These are phyloP conservation scores for Amiota mariae DNA, from an alignment of 2,888 invertebrate genomes.

Conservation along the genomic window DNA sequence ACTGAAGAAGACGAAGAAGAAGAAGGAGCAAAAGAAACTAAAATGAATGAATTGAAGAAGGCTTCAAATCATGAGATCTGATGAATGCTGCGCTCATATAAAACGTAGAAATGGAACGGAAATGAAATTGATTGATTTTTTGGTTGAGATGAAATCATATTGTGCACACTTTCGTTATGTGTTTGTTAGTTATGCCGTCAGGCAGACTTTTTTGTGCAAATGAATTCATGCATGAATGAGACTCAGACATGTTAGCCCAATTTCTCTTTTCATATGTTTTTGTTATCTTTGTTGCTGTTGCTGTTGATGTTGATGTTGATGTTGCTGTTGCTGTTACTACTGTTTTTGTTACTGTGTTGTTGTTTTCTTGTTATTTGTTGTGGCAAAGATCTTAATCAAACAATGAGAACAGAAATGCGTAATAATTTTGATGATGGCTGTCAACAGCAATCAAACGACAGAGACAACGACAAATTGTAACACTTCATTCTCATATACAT, in stretches of 20 bases:
- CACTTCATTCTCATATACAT: slow-evolving; percentile 45
- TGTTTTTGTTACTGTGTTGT: slow-evolving; percentile 18
- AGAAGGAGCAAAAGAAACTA: not conserved
- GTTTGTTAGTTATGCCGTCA: not conserved
- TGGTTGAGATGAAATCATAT: not conserved
- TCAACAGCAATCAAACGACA: slow-evolving; percentile 52
- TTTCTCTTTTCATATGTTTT: slow-evolving; percentile 48
- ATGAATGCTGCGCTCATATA: not conserved
- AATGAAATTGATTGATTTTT: slow-evolving; percentile 26
- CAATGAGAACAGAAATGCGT: no score
- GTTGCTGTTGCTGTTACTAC: slow-evolving; percentile 7
- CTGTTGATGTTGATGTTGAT: not conserved
- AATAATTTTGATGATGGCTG: slow-evolving; percentile 25
- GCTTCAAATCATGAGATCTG: not conserved
- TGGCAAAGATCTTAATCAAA: no score
- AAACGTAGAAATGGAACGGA: not conserved
- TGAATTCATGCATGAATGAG: not conserved
- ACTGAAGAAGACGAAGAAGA: not conserved
- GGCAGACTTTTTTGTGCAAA: not conserved
- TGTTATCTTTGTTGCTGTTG: slow-evolving; percentile 44
- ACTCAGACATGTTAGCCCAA: slow-evolving; percentile 7
- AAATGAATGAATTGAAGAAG: not conserved
- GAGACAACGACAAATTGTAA: slow-evolving; percentile 56
- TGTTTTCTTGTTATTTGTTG: slow-evolving; percentile 51
- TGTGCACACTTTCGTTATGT: not conserved